These are phyloP conservation scores for Sesamia nonagrioides DNA, from an alignment of 1,140 invertebrate genomes.

Conservation along the genomic window DNA sequence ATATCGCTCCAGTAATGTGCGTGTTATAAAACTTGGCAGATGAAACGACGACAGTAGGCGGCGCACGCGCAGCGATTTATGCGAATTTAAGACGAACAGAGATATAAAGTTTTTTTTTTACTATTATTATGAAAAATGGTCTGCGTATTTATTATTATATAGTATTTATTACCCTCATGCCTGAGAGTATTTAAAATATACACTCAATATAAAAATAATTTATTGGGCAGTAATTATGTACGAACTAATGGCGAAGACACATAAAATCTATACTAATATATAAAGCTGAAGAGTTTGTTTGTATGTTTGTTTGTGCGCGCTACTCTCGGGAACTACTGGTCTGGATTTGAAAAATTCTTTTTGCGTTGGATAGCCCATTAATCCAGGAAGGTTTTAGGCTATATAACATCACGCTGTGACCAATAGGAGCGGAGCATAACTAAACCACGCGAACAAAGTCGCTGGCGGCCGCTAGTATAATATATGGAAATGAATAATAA, in stretches of 20 bases:
- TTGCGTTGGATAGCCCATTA: too few relatives aligned
- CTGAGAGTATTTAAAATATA: too few relatives aligned
- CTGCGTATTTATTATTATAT: conserved; percentile 16
- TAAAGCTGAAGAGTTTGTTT: too few relatives aligned
- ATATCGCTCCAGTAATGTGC: conserved; percentile 10
- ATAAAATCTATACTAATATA: too few relatives aligned
- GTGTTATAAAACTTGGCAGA: conserved; percentile 42
- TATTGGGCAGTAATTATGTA: conserved; percentile 34
- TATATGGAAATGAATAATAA: not conserved
- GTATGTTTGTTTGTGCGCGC: too few relatives aligned
- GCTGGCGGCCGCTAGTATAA: conserved; percentile 24
- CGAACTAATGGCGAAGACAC: conserved; percentile 15
- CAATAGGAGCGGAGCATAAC: too few relatives aligned
- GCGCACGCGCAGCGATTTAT: conserved; percentile 40
- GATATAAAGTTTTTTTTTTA: conserved; percentile 40
- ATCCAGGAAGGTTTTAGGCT: too few relatives aligned
- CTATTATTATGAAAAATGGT: conserved; percentile 26
- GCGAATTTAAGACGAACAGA: conserved; percentile 11
- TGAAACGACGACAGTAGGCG: conserved; percentile 37
- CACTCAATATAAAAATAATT: conserved; percentile 15
- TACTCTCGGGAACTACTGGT: too few relatives aligned
- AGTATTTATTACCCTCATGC: too few relatives aligned
- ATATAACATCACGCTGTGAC: too few relatives aligned
- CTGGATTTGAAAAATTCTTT: too few relatives aligned
- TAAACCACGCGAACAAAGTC: too few relatives aligned